These are phyloP conservation scores for Bettongia penicillata DNA, from an alignment of 2,113 vertebrate species.

Conservation along the genomic window DNA sequence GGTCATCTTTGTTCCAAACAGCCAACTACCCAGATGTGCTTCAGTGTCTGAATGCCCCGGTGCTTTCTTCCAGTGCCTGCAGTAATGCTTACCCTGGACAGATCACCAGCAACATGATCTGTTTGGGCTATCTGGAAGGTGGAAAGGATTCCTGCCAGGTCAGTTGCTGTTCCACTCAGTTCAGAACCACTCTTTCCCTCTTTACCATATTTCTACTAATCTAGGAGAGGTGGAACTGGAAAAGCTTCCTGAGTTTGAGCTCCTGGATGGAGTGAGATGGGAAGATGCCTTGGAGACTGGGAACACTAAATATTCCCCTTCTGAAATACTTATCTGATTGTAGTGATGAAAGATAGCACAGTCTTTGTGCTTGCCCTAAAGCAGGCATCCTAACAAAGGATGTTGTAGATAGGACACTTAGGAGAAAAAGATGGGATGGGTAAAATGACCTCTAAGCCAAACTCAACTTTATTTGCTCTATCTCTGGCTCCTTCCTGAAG, in stretches of 20 bases:
- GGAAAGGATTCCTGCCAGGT: conserved; percentile 89
- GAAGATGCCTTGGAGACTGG: neutral
- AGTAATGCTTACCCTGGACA: conserved; percentile 76
- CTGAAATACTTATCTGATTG: neutral
- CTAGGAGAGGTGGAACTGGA: neutral
- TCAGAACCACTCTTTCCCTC: fast-evolving
- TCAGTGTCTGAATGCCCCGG: conserved; percentile 83
- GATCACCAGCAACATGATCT: conserved; percentile 86
- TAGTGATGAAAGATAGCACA: neutral
- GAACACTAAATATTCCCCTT: neutral
- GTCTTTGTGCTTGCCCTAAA: neutral
- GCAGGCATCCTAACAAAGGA: fast-evolving
- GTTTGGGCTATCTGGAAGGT: conserved; percentile 84
- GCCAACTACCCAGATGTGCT: conserved; percentile 83
- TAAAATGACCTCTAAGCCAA: neutral
- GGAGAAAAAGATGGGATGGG: neutral
- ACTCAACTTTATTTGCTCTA: neutral
- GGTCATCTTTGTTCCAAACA: conserved; percentile 45
- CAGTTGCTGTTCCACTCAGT: neutral
- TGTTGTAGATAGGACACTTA: neutral
- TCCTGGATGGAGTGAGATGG: neutral
- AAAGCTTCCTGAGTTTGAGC: too few relatives aligned
- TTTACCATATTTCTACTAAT: neutral
- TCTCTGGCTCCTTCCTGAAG: neutral
- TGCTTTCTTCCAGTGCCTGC: conserved; percentile 80